Evolutionary conservation across 64 coral and sea anemone species (phyloP), one percentile per base, ranked within the genome.

Genomic region (Montipora efflorescens): DNA sequence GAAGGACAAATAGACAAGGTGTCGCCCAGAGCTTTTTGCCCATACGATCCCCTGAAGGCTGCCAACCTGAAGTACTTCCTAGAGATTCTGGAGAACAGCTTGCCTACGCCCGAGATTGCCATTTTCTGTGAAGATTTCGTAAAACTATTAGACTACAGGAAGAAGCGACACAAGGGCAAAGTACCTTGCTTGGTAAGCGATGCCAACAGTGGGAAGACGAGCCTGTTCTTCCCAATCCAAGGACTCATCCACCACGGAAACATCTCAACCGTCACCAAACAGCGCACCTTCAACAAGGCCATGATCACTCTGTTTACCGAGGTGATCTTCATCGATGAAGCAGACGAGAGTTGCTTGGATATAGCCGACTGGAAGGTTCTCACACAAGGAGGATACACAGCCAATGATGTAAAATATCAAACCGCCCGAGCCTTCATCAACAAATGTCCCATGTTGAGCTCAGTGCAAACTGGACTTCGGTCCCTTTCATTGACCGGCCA

Each of bases 361-460:
- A 55, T 55, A 55, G 9, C 52, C 52, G 52, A 55, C 52, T 55
- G 52, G 52, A 55, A 55, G 52, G 9, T 55, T 55, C 52, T 55
- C 52, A 55, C 52, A 2, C 52, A 55, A 55, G 52, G 9, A 5
- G 74, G 87, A 51, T 77, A 89, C 55, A 77, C 87, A 20, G 87
- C 74, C 10, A 74, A 89, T 25, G 72, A 77, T 25, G 87, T 89
- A 43, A 90, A 90, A 50, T 80, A 80, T 6, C 89, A 72, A 51
- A 90, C 74, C 19, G 89, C 61, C 4, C 64, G 47, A 36, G 73
- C 87, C 43, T 89, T 89, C 73, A 53, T 89, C 69, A 89, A 89
- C 87, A 89, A 89, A 62, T 89, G 73, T 53, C 73, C 87, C 11
- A 89, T 89, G 87, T 36, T 77, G 57, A 62, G 73, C 87, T 5